Evolutionary conservation across 2,797 vertebrate genomes (phyloP).

Genomic region (Cyprinella venusta): DNA sequence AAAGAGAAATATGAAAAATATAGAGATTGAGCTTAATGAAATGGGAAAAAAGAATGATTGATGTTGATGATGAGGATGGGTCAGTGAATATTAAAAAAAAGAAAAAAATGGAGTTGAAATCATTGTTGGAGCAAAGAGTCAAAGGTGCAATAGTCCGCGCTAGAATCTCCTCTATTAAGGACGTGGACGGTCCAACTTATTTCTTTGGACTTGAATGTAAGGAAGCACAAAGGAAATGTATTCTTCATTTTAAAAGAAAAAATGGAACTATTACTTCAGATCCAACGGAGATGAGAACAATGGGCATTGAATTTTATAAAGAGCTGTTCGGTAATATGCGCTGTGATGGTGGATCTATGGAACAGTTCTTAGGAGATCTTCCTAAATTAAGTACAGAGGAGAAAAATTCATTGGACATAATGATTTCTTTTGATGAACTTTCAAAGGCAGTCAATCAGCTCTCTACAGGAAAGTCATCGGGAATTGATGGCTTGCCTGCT

Average conservation of each 20-base stretch:
- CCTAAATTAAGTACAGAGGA: not conserved
- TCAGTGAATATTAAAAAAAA: too few relatives aligned
- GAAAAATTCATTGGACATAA: not conserved
- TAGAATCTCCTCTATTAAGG: not conserved
- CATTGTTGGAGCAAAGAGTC: too few relatives aligned
- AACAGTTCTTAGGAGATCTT: not conserved
- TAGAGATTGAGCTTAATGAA: too few relatives aligned
- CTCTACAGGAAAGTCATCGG: not conserved
- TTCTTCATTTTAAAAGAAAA: not conserved
- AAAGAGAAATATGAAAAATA: too few relatives aligned
- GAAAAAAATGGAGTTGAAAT: too few relatives aligned
- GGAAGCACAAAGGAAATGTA: not conserved
- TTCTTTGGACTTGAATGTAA: not conserved
- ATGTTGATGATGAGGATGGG: too few relatives aligned
- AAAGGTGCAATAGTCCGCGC: not conserved
- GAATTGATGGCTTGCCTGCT: not conserved
- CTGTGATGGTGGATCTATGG: not conserved
- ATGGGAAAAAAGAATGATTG: too few relatives aligned
- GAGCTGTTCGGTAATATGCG: not conserved
- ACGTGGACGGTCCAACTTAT: not conserved
- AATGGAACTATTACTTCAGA: not conserved
- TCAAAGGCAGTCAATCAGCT: not conserved
- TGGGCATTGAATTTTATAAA: not conserved
- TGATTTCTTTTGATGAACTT: not conserved
- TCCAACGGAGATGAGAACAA: not conserved